A percentile compares a stretch with the other conserved stretches of the same genome.
These are phyloP conservation scores for human (Homo sapiens) DNA, from an alignment of 2,113 vertebrate genomes.

Conservation along the genomic window GRCh38 chr7:151868501-151869000, in stretches of 20 bases:
- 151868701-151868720: no score
- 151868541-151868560: background rate
- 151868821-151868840: background rate
- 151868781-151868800: background rate
- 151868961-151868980: background rate
- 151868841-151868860: background rate
- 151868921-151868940: background rate
- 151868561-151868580: background rate
- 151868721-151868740: background rate
- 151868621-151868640: fast-evolving
- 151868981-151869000: background rate
- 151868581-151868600: background rate
- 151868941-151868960: background rate
- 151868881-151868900: background rate
- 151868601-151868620: background rate
- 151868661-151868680: no score
- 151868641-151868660: background rate
- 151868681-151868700: background rate
- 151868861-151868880: background rate
- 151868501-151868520: background rate
- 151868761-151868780: background rate
- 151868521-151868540: background rate
- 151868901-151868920: background rate
- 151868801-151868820: background rate
- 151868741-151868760: background rate